These are phyloP conservation scores for Pyrgus malvae DNA, from an alignment of 2,888 invertebrate genomes.

Conservation along the genomic window DNA sequence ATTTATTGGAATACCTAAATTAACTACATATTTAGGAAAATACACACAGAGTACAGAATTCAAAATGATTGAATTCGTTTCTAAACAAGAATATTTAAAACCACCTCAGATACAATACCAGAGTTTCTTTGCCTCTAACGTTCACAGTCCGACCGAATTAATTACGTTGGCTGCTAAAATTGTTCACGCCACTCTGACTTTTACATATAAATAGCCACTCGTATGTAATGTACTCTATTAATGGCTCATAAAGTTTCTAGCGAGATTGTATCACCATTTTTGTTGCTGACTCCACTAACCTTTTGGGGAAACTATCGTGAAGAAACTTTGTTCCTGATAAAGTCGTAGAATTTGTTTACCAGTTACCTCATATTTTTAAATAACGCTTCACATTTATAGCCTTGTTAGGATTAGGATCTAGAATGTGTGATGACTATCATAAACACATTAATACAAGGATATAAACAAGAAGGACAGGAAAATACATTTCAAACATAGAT, in stretches of 20 bases:
- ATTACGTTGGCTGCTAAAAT: constrained; percentile 41
- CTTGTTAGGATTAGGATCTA: too few species aligned
- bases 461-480: too few species aligned
- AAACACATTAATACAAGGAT: too few species aligned
- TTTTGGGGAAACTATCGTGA: constrained; percentile 6
- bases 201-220: constrained; percentile 38
- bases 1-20: too few species aligned
- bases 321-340: background rate
- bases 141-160: constrained; percentile 33
- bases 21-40: too few species aligned
- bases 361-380: too few species aligned
- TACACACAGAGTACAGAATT: too few species aligned
- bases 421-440: too few species aligned
- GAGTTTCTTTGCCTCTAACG: constrained; percentile 10
- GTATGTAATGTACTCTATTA: constrained; percentile 40
- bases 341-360: background rate
- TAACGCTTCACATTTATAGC: too few species aligned
- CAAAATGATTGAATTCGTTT: background rate
- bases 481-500: too few species aligned
- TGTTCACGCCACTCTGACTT: constrained; percentile 42
- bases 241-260: constrained; percentile 41
- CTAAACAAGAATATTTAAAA: background rate
- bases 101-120: background rate
- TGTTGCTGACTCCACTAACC: constrained; percentile 14
- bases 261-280: constrained; percentile 36